Percentiles rank a stretch among this genome's conserved stretches.
Evolutionary conservation across 2,888 invertebrate species (phyloP).

Genomic region (Gastrophysa polygoni): DNA sequence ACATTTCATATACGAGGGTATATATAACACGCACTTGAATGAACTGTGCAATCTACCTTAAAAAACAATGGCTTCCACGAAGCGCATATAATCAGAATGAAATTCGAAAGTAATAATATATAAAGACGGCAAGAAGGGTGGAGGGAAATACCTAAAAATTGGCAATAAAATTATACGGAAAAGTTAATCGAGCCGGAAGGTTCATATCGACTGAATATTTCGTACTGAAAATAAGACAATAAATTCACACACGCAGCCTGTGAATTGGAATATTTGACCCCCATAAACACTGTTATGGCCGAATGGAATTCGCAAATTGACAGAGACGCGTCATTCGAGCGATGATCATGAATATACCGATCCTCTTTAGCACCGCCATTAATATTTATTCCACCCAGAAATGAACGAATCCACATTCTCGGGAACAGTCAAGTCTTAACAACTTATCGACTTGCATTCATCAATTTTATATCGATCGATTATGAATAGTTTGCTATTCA

Average conservation of each 20-base stretch:
- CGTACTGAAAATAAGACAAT: slow-evolving; percentile 56
- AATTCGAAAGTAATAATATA: slow-evolving; percentile 24
- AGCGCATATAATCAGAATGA: slow-evolving; percentile 26
- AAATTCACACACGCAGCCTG: slow-evolving; percentile 53
- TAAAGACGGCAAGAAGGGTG: slow-evolving; percentile 41
- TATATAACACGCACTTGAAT: no score
- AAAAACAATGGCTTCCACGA: slow-evolving; percentile 18
- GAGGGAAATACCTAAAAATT: slow-evolving; percentile 51
- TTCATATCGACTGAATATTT: slow-evolving; percentile 55
- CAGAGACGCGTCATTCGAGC: slow-evolving; percentile 42
- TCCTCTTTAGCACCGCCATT: slow-evolving; percentile 27
- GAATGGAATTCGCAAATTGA: slow-evolving; percentile 55
- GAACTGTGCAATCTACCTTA: no score
- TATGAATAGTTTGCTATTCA: no score
- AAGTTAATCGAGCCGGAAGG: slow-evolving; percentile 51
- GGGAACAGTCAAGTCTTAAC: no score
- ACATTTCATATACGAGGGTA: no score
- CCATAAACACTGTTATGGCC: slow-evolving; percentile 56
- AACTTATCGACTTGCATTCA: no score
- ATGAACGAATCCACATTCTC: no score
- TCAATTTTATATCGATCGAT: no score
- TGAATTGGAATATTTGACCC: slow-evolving; percentile 59
- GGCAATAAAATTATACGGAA: slow-evolving; percentile 56
- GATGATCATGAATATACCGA: slow-evolving; percentile 35
- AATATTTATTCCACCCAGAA: slow-evolving; percentile 27